Percentiles rank a stretch among this genome's conserved stretches.
phyloP scores from a whole-genome alignment of 64 coral and sea anemone genomes.

The Montipora cactus region DNA sequence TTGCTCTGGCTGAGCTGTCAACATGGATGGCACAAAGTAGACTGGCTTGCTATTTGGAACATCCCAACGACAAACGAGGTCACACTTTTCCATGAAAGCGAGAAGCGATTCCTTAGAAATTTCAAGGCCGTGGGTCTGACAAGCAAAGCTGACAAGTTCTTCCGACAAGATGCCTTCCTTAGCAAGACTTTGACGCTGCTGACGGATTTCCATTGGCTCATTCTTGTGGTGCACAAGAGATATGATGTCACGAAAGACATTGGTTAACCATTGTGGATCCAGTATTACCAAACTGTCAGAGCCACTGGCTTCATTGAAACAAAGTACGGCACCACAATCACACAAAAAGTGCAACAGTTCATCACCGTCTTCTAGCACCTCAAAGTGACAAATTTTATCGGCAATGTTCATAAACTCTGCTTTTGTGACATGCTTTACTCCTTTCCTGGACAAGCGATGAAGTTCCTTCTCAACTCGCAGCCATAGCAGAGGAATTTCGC shows the following conservation, averaged over 20 bases:
- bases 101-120: conserved; percentile 3
- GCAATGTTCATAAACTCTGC: neutral
- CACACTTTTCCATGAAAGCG: conserved; percentile 22
- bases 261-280: conserved; percentile 36
- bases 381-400: conserved; percentile 14
- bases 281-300: conserved; percentile 9
- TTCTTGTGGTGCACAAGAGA: neutral
- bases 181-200: conserved; percentile 25
- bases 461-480: conserved; percentile 33
- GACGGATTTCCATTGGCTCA: conserved; percentile 20
- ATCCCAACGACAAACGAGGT: conserved; percentile 10
- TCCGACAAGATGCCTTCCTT: conserved; percentile 33
- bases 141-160: conserved; percentile 27
- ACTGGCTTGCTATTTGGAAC: neutral
- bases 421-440: conserved; percentile 19
- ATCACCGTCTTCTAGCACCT: conserved; percentile 1
- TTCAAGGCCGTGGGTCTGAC: neutral
- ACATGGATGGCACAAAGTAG: conserved; percentile 31
- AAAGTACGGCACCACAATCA: conserved; percentile 36
- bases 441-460: neutral
- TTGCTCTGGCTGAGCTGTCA: conserved; percentile 9
- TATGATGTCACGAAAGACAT: conserved; percentile 25
- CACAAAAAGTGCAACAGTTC: conserved; percentile 33
- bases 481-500: conserved; percentile 30
- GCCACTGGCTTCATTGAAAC: neutral